Evolutionary conservation across 2,797 vertebrate species (phyloP).

Genomic region (Cyclura pinguis): DNA sequence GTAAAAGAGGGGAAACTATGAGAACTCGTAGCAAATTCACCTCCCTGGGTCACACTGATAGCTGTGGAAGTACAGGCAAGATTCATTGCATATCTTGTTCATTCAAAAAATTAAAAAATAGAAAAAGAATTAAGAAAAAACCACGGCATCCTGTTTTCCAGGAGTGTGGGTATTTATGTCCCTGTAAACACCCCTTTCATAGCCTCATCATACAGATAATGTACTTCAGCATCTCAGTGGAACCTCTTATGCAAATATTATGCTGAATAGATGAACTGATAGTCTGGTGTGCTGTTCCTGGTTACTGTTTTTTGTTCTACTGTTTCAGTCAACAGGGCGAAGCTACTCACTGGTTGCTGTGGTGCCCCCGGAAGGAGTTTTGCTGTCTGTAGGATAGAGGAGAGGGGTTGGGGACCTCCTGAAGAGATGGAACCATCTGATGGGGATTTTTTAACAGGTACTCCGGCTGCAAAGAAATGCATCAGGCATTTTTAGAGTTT

Average conservation of each 20-base stretch:
- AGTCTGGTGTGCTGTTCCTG: background rate
- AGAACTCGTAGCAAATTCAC: background rate
- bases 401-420: slow-evolving; percentile 63
- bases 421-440: slow-evolving; percentile 74
- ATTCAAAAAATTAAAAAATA: background rate
- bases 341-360: slow-evolving; percentile 79
- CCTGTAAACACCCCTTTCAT: background rate
- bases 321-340: background rate
- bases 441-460: slow-evolving; percentile 78
- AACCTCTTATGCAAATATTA: too few species aligned
- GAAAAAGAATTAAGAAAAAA: too few species aligned
- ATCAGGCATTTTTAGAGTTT: slow-evolving; percentile 15
- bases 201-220: background rate
- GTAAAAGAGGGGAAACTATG: too few species aligned
- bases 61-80: background rate
- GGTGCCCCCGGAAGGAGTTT: slow-evolving; percentile 79
- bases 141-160: too few species aligned
- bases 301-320: background rate
- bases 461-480: slow-evolving; percentile 67
- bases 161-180: background rate
- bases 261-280: background rate
- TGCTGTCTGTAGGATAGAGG: slow-evolving; percentile 76
- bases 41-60: background rate
- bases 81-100: background rate
- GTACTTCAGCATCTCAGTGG: background rate